Evolutionary conservation across 2,797 vertebrate genomes (phyloP).

Genomic region (Diplodus sargus): DNA sequence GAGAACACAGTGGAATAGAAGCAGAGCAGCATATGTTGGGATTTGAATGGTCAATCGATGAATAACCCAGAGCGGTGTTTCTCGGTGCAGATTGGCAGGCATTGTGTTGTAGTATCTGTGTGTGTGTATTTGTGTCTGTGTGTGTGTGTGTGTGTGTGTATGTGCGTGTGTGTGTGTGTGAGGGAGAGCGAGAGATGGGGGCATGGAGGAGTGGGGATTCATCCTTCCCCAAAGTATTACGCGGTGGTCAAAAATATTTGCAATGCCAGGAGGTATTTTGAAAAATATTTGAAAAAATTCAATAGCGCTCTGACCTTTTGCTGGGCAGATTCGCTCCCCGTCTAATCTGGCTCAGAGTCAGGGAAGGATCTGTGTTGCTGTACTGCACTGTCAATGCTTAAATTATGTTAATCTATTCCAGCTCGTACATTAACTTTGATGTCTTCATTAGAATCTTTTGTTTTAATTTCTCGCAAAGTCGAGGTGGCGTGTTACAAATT

Average conservation of each 20-base stretch:
- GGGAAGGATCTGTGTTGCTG: slow-evolving; percentile 68
- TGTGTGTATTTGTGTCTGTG: slow-evolving; percentile 44
- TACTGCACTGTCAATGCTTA: slow-evolving; percentile 61
- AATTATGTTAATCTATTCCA: slow-evolving; percentile 78
- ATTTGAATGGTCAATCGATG: slow-evolving; percentile 99
- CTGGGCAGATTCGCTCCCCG: slow-evolving; percentile 84
- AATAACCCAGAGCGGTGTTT: slow-evolving; percentile 97
- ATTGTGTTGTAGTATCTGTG: slow-evolving; percentile 73
- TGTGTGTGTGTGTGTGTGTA: slow-evolving; percentile 52
- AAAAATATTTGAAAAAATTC: slow-evolving; percentile 96
- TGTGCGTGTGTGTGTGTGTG: slow-evolving; percentile 22
- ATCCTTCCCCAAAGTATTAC: slow-evolving; percentile 97
- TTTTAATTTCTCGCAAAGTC: slow-evolving; percentile 47
- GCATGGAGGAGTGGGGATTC: slow-evolving; percentile 87
- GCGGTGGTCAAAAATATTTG: slow-evolving; percentile 99
- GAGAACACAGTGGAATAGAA: slow-evolving; percentile 81
- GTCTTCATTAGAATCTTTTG: slow-evolving; percentile 58
- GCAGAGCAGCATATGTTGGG: slow-evolving; percentile 89
- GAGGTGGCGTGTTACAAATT: slow-evolving; percentile 8
- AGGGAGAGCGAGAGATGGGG: slow-evolving; percentile 58
- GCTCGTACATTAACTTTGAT: slow-evolving; percentile 53
- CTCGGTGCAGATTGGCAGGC: slow-evolving; percentile 83
- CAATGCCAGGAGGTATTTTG: slow-evolving; percentile 99
- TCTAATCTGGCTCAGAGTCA: slow-evolving; percentile 81
- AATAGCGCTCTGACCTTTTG: slow-evolving; percentile 95